Evolutionary conservation across 2,888 invertebrate genomes (phyloP), one percentile per base, ranked within the genome.

Genomic region (Melieria crassipennis): DNA sequence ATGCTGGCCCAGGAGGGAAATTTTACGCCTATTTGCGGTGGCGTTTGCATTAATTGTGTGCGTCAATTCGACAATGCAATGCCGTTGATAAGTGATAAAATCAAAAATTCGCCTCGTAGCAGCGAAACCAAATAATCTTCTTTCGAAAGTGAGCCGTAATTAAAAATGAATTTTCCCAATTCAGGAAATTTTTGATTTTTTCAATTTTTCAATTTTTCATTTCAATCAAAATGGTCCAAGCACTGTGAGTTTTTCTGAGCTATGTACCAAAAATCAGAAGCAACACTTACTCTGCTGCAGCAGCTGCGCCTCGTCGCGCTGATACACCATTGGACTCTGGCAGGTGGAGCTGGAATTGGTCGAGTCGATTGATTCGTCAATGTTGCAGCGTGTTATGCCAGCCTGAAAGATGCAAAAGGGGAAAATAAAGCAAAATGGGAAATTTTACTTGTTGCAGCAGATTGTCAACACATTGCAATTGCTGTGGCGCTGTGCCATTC

Each of bases 321-420:
- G 85, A 78, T 83, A 81, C 71, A 85, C 77, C 85, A 87, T 86
- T 61, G 86, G 86, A 74, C 87, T 87, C 73, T 87, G 86, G 73
- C 86, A 87, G 69, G 87, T 84, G 68, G 87, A 87, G 64, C 85
- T 86, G 10, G 87, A 86, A 77, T 85, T 83, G 62, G 83, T 87
- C 10, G 87, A 87, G 73, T 87, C 87, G 48, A 85, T 80, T 48
- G 86, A 86, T 73, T 87, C 87, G 75, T 87, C 87, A 67, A 87
- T 82, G 73, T 87, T 87, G 76, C 85, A 87, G n/a, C 87, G 82
- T 57, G 87, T 87, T 69, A 87, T 83, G 72, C 87, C 87, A 48
- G 85, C 87, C 87, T 87, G 76, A 42, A 72, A 73, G 10, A 62
- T 58, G 66, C 57, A 76, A 67, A 64, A 5, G 30, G 11, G 30